Evolutionary conservation across 2,797 vertebrate species (phyloP).

Genomic region (Clarias laeviceps): DNA sequence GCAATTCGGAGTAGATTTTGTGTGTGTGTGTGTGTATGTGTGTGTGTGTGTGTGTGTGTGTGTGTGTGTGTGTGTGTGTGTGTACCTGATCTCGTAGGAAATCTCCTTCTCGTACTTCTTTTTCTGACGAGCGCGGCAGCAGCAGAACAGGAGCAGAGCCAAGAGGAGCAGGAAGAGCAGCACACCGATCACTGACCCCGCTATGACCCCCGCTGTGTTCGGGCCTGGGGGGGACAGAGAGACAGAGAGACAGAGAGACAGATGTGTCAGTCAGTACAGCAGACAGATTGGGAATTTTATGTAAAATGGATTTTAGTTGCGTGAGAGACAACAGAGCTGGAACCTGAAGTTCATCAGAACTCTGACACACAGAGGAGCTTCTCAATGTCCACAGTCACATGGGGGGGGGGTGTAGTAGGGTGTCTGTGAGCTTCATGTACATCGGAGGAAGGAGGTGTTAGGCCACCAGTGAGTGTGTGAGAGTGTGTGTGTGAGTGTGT

Average conservation of each 20-base stretch:
- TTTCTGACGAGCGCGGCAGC: slow-evolving; percentile 83
- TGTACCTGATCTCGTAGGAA: slow-evolving; percentile 93
- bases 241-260: neutral
- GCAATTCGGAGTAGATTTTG: neutral
- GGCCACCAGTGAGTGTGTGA: too few relatives aligned
- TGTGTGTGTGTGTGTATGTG: neutral
- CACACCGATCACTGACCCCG: slow-evolving; percentile 82
- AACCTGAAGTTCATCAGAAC: too few relatives aligned
- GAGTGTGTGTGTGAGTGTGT: too few relatives aligned
- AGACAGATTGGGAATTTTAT: neutral
- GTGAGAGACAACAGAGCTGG: too few relatives aligned
- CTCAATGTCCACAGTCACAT: too few relatives aligned
- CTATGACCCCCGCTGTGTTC: slow-evolving; percentile 85
- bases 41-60: slow-evolving; percentile 18
- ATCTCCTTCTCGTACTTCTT: slow-evolving; percentile 98
- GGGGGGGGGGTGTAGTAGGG: too few relatives aligned
- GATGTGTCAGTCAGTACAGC: neutral
- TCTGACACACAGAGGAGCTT: too few relatives aligned
- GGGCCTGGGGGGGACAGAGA: slow-evolving; percentile 72
- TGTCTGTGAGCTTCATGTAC: too few relatives aligned
- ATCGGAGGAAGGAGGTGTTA: too few relatives aligned
- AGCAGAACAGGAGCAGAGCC: slow-evolving; percentile 84
- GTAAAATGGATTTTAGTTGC: too few relatives aligned
- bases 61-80: slow-evolving; percentile 15
- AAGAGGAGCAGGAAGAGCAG: slow-evolving; percentile 84